These are phyloP conservation scores for Sphyrna mokarran DNA, from an alignment of 2,113 vertebrate species.

Conservation along the genomic window DNA sequence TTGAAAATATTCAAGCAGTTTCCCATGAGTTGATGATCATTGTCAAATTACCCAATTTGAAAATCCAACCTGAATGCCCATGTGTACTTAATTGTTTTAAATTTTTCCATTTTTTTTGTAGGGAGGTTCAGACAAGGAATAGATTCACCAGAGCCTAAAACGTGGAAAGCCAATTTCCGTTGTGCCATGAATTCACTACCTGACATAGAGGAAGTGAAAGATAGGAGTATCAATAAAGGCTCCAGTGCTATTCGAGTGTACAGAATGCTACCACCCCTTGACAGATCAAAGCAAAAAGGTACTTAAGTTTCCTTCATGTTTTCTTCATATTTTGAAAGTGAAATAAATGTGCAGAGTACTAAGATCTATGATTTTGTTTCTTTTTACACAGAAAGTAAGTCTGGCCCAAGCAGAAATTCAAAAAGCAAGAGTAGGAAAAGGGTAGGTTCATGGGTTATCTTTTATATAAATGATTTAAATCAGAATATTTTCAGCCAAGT, in stretches of 20 bases:
- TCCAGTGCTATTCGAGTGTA: conserved; percentile 82
- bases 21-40: neutral
- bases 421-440: conserved; percentile 63
- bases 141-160: conserved; percentile 78
- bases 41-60: neutral
- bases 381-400: conserved; percentile 65
- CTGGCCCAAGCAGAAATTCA: conserved; percentile 56
- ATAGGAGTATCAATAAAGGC: conserved; percentile 84
- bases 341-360: neutral
- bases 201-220: conserved; percentile 88
- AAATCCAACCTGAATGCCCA: neutral
- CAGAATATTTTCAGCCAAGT: neutral
- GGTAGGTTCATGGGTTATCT: conserved; percentile 56
- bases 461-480: neutral
- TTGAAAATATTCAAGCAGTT: neutral
- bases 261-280: conserved; percentile 70
- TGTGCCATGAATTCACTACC: conserved; percentile 96
- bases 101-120: conserved; percentile 45
- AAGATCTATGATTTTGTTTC: conserved; percentile 38
- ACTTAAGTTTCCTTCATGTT: neutral
- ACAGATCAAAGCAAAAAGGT: conserved; percentile 68
- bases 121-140: conserved; percentile 75
- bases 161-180: conserved; percentile 97
- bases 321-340: neutral
- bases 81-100: neutral